Evolutionary conservation across 2,113 vertebrate genomes (phyloP), one percentile per base, ranked within the genome.

Genomic region (Centropristis striata): DNA sequence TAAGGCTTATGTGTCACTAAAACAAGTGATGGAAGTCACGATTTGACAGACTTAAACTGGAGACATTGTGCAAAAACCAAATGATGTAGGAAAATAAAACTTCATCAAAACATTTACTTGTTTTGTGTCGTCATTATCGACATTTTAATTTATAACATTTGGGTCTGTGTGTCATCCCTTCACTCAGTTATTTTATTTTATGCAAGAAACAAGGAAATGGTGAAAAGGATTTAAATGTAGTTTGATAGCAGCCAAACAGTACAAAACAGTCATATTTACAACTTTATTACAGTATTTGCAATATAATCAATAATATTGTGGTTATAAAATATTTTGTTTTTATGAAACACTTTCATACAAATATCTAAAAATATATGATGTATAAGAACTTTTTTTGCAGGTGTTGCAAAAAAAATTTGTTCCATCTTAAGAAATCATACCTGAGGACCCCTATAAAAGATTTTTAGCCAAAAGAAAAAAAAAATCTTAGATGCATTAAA

Each of bases 1-100:
- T 27, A 58, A 71, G 37, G 51, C 47, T 83, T 72, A 72, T 65
- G 85, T 80, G 86, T 84, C 86, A 86, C 78, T 85, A 75, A 84
- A 88, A 64, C 18, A 27, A 55, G 69, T 44, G 42, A 50, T 69
- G 67, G 71, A 77, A 21, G 37, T 54, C 36, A 42, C 16, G 82
- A 72, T 77, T 76, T 9, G 47, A 74, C 60, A 41, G 64, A 75
- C 54, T 78, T 67, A 82, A 87, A 20, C 12, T 73, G 66, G 53
- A 85, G 58, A 67, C 54, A 16, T 80, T 81, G 77, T 90, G 53
- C 55, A 84, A 82, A 32, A 86, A 86, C 64, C 68, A 73, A 83
- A 75, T 46, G 74, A 59, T 75, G 20, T 49, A 57, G 71, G 46
- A 70, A 37, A 71, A 75, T 83, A 81, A 91, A 89, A 80, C 10